Evolutionary conservation across 2,797 vertebrate species (phyloP), one percentile per base, ranked within the genome.

Genomic region (Leuciscus waleckii): DNA sequence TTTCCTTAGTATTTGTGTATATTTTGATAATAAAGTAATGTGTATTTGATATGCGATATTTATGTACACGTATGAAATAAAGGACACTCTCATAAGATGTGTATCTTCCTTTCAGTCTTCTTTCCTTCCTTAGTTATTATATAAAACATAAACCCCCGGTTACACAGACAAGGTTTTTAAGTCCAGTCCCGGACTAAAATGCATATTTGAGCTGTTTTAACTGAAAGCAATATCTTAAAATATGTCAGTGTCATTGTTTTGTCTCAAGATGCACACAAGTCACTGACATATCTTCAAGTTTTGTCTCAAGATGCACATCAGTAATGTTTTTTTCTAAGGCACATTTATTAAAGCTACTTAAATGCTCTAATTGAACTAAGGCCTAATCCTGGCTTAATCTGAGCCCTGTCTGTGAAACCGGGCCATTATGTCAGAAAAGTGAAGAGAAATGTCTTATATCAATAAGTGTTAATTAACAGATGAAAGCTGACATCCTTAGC

Each of bases 1-100:
- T 68, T 41, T 68, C 32, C 39, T 76, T 51, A 75, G 58, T 56
- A 63, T 68, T 61, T 70, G n/a, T 77, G 46, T 75, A 21, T 82
- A 56, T 86, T 86, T 82, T 86, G 61, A 69, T 83, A 68, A 76
- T 76, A 61, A 81, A 79, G 26, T n/a, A 39, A 56, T 79, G 75
- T 85, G 80, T 61, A 58, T 85, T 43, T 85, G 21, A 70, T 79
- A 46, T 70, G 68, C 54, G 13, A 51, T 76, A 35, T 86, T 81
- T n/a, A 56, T 83, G 73, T 67, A 76, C 43, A n/a, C 58, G 13
- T 75, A 75, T 49, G 5, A 35, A 83, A 83, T 76, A 83, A 83
- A 82, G 56, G 32, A 83, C 43, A 67, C 43, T 23, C 58, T 83
- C 43, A 13, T 39, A 14, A 51, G 14, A 39, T 54, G 16, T 65